These are phyloP conservation scores for Ammodytes marinus DNA, from an alignment of 2,113 vertebrate genomes.

Conservation along the genomic window DNA sequence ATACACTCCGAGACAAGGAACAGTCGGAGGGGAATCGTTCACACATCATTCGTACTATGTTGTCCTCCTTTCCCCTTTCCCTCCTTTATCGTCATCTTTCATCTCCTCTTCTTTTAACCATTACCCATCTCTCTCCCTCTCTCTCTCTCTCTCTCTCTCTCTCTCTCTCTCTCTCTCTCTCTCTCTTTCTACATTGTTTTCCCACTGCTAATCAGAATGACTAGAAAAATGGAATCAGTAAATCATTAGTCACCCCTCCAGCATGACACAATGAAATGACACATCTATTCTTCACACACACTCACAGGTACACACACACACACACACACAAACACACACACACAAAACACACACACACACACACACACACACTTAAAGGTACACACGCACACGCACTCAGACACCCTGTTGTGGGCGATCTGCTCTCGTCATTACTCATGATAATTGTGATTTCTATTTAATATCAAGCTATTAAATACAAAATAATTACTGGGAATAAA, in stretches of 20 bases:
- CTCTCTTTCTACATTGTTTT: conserved; percentile 73
- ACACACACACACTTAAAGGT: conserved; percentile 31
- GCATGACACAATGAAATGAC: conserved; percentile 74
- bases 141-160: conserved; percentile 22
- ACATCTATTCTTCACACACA: conserved; percentile 49
- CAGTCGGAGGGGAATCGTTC: conserved; percentile 42
- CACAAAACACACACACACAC: conserved; percentile 21
- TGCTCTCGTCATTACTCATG: conserved; percentile 70
- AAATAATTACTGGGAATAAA: conserved; percentile 79
- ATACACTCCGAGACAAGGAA: conserved; percentile 48
- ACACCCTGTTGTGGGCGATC: conserved; percentile 62
- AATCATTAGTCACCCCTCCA: conserved; percentile 79
- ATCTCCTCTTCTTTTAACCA: conserved; percentile 4
- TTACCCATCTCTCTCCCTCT: neutral
- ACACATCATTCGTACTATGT: conserved; percentile 3
- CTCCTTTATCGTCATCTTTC: conserved; percentile 8
- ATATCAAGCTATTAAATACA: conserved; percentile 80
- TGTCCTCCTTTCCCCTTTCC: neutral
- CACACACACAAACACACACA: conserved; percentile 12
- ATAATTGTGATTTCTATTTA: conserved; percentile 77
- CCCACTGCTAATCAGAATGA: conserved; percentile 74
- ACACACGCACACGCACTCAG: conserved; percentile 21
- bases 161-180: conserved; percentile 73
- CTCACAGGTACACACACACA: conserved; percentile 11
- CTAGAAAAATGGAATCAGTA: conserved; percentile 81